Conservation (phyloP, 2,113 vertebrate species). For the Dicaeum eximium region DNA sequence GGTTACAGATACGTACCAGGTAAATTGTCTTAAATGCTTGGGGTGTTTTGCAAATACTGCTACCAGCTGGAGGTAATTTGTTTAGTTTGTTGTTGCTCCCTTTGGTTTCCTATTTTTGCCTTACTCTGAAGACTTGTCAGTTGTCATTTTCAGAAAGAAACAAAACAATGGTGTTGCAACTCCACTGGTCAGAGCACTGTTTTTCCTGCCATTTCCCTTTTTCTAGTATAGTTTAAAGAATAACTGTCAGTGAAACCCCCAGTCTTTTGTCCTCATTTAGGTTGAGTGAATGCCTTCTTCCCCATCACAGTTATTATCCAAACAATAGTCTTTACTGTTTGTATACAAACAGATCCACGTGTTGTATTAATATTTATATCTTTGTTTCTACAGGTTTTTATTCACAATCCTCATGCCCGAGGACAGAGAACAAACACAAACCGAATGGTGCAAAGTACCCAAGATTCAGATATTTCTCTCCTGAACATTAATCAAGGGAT, state of each 20-base stretch:
- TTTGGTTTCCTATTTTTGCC: background rate
- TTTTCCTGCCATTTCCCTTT: background rate
- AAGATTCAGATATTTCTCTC: slow-evolving; percentile 89
- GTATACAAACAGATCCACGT: background rate
- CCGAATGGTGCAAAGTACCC: slow-evolving; percentile 81
- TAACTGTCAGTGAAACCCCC: background rate
- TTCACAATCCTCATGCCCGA: slow-evolving; percentile 91
- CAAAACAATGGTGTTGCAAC: background rate
- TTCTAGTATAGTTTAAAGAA: background rate
- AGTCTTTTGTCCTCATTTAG: background rate
- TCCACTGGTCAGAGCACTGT: background rate
- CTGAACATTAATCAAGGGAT: slow-evolving; percentile 96
- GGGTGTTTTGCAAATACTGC: background rate
- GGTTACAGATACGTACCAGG: background rate
- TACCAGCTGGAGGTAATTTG: background rate
- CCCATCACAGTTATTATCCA: accelerated
- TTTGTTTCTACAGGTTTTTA: slow-evolving; percentile 85
- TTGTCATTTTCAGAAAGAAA: background rate
- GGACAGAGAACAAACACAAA: slow-evolving; percentile 75
- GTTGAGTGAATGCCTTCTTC: background rate
- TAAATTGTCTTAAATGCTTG: background rate
- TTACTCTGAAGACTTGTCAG: background rate
- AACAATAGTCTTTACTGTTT: background rate
- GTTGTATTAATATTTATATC: background rate
- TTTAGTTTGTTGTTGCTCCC: background rate